Evolutionary conservation across 2,797 vertebrate species (phyloP).

Genomic region (Megaceryle alcyon): DNA sequence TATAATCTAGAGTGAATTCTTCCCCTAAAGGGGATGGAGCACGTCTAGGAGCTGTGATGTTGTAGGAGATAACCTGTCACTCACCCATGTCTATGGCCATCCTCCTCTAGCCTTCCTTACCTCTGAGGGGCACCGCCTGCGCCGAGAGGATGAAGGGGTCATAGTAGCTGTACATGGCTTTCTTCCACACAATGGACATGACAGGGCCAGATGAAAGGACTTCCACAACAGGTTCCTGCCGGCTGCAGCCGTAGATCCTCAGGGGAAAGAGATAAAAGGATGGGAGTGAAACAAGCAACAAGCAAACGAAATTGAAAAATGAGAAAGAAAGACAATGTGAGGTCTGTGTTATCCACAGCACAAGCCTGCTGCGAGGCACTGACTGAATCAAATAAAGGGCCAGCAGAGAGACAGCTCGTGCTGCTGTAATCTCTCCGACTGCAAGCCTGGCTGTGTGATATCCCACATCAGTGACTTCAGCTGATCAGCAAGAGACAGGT

Average conservation of each 20-base stretch:
- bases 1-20: not conserved
- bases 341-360: not conserved
- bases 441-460: not conserved
- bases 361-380: not conserved
- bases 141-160: conserved; percentile 89
- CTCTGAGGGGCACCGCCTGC: conserved; percentile 78
- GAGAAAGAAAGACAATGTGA: not conserved
- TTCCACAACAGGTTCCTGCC: conserved; percentile 84
- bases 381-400: not conserved
- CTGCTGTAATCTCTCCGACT: not conserved
- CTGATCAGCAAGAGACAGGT: not conserved
- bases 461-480: conserved; percentile 20
- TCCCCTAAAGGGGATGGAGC: not conserved
- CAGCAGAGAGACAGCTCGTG: not conserved
- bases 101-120: conserved; percentile 72
- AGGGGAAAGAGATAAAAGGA: not conserved
- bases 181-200: conserved; percentile 93
- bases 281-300: not conserved
- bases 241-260: conserved; percentile 91
- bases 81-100: not conserved
- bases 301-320: not conserved
- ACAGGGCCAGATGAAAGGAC: conserved; percentile 87
- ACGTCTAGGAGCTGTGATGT: not conserved
- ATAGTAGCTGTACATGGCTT: conserved; percentile 88
- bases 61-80: not conserved